These are phyloP conservation scores for Drosophila suboccidentalis DNA, from an alignment of 2,888 invertebrate species.

Conservation along the genomic window DNA sequence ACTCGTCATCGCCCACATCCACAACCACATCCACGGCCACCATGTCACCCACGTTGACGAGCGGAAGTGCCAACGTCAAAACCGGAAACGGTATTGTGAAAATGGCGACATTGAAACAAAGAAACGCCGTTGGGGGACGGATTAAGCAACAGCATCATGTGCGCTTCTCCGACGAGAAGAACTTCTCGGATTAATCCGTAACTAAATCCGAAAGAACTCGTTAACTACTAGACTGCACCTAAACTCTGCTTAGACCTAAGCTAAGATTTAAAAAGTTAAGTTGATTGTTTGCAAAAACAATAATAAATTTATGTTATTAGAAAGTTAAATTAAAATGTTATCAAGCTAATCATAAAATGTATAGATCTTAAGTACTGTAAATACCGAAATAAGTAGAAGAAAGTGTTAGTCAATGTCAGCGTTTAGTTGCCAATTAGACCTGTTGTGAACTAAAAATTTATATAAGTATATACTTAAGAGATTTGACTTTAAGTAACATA, in stretches of 20 bases:
- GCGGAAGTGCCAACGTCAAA: slow-evolving; percentile 45
- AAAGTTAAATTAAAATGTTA: slow-evolving; percentile 24
- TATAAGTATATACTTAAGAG: slow-evolving; percentile 23
- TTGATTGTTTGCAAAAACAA: slow-evolving; percentile 22
- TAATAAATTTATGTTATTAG: not conserved
- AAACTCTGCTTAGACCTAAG: slow-evolving; percentile 71
- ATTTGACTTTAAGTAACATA: slow-evolving; percentile 30
- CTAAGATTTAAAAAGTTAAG: slow-evolving; percentile 38
- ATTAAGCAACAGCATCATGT: slow-evolving; percentile 83
- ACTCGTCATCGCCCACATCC: slow-evolving; percentile 72
- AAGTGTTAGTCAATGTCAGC: slow-evolving; percentile 65
- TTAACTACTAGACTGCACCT: slow-evolving; percentile 83
- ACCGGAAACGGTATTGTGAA: slow-evolving; percentile 62
- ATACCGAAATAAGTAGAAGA: slow-evolving; percentile 18
- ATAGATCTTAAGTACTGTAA: slow-evolving; percentile 31
- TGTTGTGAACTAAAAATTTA: slow-evolving; percentile 65
- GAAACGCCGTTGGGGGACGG: slow-evolving; percentile 44
- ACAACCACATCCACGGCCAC: slow-evolving; percentile 66
- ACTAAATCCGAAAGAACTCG: slow-evolving; percentile 56
- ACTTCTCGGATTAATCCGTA: slow-evolving; percentile 78
- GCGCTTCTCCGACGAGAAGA: slow-evolving; percentile 83
- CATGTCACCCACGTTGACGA: slow-evolving; percentile 64
- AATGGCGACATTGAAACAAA: slow-evolving; percentile 56
- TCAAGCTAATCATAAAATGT: slow-evolving; percentile 38
- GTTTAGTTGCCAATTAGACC: slow-evolving; percentile 63